Evolutionary conservation across 2,797 vertebrate species (phyloP).

Genomic region (Poecilia wingei): DNA sequence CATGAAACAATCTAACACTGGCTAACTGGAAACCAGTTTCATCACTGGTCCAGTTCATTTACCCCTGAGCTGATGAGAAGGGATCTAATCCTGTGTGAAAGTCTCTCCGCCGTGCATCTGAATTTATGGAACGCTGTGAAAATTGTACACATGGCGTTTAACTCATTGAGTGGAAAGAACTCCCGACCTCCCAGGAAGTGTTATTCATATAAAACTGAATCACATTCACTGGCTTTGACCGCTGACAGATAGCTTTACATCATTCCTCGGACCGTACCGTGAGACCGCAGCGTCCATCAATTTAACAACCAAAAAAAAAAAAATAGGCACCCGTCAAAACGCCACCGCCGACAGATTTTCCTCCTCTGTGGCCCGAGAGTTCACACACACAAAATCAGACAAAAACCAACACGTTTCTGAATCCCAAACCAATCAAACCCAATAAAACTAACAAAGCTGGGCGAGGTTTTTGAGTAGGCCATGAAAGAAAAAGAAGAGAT

Average conservation of each 20-base stretch:
- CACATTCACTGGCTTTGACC: conserved; percentile 67
- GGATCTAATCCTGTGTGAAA: conserved; percentile 38
- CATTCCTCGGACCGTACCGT: conserved; percentile 69
- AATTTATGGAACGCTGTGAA: conserved; percentile 67
- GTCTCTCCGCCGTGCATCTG: conserved; percentile 23
- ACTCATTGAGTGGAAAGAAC: conserved; percentile 61
- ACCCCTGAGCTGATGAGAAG: conserved; percentile 12
- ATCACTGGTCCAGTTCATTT: background rate
- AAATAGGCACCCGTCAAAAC: conserved; percentile 34
- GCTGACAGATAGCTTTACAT: conserved; percentile 79
- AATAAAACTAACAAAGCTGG: conserved; percentile 81
- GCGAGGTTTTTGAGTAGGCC: conserved; percentile 75
- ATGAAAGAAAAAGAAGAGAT: conserved; percentile 79
- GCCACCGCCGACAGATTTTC: conserved; percentile 35
- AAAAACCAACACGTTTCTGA: conserved; percentile 78
- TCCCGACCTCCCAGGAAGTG: conserved; percentile 75
- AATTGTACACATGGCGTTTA: conserved; percentile 70
- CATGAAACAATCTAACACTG: background rate
- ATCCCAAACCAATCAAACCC: conserved; percentile 79
- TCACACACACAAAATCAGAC: conserved; percentile 72
- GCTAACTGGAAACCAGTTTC: background rate
- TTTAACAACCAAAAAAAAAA: conserved; percentile 67
- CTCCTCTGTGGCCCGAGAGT: conserved; percentile 42
- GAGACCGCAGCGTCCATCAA: conserved; percentile 73
- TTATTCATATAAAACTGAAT: conserved; percentile 74